These are phyloP conservation scores for Callopanchax toddi DNA, from an alignment of 2,113 vertebrate species.

Conservation along the genomic window DNA sequence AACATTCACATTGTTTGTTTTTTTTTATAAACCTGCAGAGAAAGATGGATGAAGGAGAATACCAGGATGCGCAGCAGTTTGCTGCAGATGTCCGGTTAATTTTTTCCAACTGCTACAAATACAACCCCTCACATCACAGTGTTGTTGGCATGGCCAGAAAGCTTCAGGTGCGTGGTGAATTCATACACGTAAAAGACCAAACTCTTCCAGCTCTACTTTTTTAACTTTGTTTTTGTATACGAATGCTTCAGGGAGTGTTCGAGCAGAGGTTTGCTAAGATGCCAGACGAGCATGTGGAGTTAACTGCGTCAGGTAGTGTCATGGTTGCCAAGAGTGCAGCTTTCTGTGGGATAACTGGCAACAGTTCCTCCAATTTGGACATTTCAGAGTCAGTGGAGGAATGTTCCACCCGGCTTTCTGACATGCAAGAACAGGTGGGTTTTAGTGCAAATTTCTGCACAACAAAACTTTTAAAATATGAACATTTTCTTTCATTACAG, in stretches of 20 bases:
- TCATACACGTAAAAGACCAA: background rate
- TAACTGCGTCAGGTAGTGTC: conserved; percentile 40
- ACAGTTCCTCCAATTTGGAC: conserved; percentile 79
- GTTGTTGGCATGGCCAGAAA: conserved; percentile 91
- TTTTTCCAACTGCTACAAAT: conserved; percentile 99
- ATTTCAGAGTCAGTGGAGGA: conserved; percentile 88
- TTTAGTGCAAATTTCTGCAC: background rate
- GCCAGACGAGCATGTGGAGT: conserved; percentile 87
- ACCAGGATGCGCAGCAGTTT: conserved; percentile 89
- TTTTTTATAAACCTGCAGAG: conserved; percentile 77
- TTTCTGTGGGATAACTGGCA: conserved; percentile 82
- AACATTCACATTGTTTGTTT: background rate
- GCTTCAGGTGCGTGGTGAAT: conserved; percentile 86
- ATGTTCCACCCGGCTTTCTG: conserved; percentile 82
- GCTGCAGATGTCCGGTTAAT: conserved; percentile 94
- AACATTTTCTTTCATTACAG: background rate
- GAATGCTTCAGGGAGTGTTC: conserved; percentile 86
- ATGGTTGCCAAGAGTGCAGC: conserved; percentile 81
- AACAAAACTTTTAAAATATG: background rate
- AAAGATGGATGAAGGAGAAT: conserved; percentile 92
- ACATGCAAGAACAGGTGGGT: conserved; percentile 90
- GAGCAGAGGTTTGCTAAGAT: conserved; percentile 96
- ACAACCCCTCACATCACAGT: conserved; percentile 92
- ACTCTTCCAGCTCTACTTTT: background rate
- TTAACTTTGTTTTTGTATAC: accelerated